phyloP scores from a whole-genome alignment of 2,888 invertebrate genomes.

The Stenolophus ochropezus region DNA sequence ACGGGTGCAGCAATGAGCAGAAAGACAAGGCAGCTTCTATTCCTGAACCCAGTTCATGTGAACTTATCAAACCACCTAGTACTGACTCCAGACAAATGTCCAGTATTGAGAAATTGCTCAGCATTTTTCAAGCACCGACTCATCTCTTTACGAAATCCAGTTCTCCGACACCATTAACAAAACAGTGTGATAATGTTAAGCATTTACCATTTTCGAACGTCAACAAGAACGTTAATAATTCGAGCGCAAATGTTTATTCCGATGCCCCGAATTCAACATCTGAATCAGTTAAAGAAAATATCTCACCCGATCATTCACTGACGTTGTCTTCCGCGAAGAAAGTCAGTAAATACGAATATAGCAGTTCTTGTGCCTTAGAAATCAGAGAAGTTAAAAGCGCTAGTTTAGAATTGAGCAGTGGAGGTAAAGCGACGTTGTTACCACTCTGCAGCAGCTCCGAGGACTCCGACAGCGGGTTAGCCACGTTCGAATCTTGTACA shows the following conservation, averaged over 20 bases:
- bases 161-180: constrained; percentile 52
- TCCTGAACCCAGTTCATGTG: not conserved
- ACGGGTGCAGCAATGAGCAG: constrained; percentile 3
- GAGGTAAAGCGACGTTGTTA: not conserved
- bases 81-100: constrained; percentile 71
- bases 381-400: not conserved
- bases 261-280: not conserved
- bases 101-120: constrained; percentile 80
- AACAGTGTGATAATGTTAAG: constrained; percentile 39
- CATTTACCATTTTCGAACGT: constrained; percentile 34
- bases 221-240: constrained; percentile 24
- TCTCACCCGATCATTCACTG: constrained; percentile 45
- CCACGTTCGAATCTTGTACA: constrained; percentile 22
- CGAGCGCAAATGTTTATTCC: constrained; percentile 7
- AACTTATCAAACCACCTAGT: not conserved
- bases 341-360: constrained; percentile 1
- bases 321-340: constrained; percentile 26
- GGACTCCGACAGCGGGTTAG: constrained; percentile 44
- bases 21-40: not conserved
- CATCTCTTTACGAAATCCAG: constrained; percentile 77
- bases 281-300: constrained; percentile 48
- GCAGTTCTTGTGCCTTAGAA: constrained; percentile 54
- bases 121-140: constrained; percentile 80
- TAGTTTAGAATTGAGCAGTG: not conserved
- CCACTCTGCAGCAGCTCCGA: constrained; percentile 49